These are phyloP conservation scores for Anthrax anthrax DNA, from an alignment of 2,888 invertebrate species.

Conservation along the genomic window DNA sequence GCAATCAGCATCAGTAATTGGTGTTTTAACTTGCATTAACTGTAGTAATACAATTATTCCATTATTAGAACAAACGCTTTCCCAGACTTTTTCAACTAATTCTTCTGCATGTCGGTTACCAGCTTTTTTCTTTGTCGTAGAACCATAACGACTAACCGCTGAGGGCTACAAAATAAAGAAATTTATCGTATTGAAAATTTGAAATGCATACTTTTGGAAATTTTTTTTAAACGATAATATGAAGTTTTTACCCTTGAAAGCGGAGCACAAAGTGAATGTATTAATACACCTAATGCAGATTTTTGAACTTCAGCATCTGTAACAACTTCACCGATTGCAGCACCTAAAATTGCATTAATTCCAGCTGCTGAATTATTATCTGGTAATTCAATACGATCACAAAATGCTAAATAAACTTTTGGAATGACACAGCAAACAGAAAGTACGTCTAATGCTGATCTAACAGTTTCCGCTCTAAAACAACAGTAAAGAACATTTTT, in stretches of 20 bases:
- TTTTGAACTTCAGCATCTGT: constrained; percentile 85
- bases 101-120: constrained; percentile 61
- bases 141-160: constrained; percentile 37
- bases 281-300: constrained; percentile 76
- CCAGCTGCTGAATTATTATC: constrained; percentile 67
- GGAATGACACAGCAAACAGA: constrained; percentile 84
- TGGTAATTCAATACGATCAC: constrained; percentile 60
- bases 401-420: constrained; percentile 56
- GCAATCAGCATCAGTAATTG: constrained; percentile 93
- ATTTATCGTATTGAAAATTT: too few species aligned
- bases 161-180: constrained; percentile 28
- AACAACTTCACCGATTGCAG: constrained; percentile 83
- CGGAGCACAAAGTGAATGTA: constrained; percentile 90
- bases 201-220: not conserved
- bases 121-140: constrained; percentile 39
- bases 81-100: constrained; percentile 85
- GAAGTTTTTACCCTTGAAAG: constrained; percentile 50
- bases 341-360: constrained; percentile 65
- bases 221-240: constrained; percentile 15
- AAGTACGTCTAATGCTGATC: constrained; percentile 72
- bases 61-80: constrained; percentile 82
- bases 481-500: not conserved
- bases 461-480: constrained; percentile 59
- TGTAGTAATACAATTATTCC: constrained; percentile 91
- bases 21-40: constrained; percentile 80